phyloP scores from a whole-genome alignment of 2,888 invertebrate species.

The Phorcus lineatus region DNA sequence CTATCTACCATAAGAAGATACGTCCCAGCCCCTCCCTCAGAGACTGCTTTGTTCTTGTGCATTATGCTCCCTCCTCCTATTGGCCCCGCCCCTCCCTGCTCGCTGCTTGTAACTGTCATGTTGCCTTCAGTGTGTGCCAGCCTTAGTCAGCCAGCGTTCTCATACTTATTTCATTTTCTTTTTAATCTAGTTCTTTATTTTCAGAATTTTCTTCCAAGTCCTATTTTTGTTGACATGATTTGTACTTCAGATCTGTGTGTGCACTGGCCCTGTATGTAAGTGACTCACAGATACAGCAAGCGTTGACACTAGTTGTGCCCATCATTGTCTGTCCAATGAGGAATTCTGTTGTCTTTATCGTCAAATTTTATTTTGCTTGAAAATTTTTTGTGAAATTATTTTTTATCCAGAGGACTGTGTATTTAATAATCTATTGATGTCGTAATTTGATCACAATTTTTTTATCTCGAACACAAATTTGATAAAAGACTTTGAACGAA shows the following conservation, averaged over 20 bases:
- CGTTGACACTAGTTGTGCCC: too few species aligned
- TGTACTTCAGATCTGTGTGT: too few species aligned
- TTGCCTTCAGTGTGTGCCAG: background rate
- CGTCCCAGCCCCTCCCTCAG: too few species aligned
- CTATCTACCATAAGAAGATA: too few species aligned
- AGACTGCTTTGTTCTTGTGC: too few species aligned
- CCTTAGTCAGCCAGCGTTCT: background rate
- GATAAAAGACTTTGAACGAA: background rate
- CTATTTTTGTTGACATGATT: background rate
- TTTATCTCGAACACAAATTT: background rate
- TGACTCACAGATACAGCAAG: too few species aligned
- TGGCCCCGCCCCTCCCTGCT: background rate
- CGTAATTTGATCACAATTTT: background rate
- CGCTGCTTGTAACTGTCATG: background rate
- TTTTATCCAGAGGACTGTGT: background rate
- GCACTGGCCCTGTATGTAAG: too few species aligned
- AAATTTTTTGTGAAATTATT: slow-evolving; percentile 1
- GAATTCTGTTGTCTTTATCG: too few species aligned
- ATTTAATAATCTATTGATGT: background rate
- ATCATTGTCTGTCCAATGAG: too few species aligned
- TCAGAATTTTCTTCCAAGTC: slow-evolving; percentile 13
- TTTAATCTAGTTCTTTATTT: slow-evolving; percentile 16
- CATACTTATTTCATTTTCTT: slow-evolving; percentile 7
- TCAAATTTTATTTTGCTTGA: too few species aligned
- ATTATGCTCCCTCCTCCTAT: too few species aligned